Percentiles rank a stretch among this genome's conserved stretches.
These are phyloP conservation scores for Meganola albula DNA, from an alignment of 2,888 invertebrate species.

Conservation along the genomic window DNA sequence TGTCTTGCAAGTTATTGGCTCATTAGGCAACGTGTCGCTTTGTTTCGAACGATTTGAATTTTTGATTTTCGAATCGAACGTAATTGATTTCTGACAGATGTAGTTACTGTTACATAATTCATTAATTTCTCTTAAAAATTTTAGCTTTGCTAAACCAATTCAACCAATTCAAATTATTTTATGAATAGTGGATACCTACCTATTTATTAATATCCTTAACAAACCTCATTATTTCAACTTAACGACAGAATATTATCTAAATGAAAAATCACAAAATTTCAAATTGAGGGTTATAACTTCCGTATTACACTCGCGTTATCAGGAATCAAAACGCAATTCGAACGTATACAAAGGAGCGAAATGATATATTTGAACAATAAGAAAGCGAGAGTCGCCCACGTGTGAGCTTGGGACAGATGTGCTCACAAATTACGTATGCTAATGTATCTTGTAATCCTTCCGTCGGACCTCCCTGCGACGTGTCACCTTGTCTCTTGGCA, in stretches of 20 bases:
- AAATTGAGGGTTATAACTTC: slow-evolving; percentile 45
- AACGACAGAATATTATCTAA: slow-evolving; percentile 40
- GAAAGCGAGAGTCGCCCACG: slow-evolving; percentile 61
- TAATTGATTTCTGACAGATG: slow-evolving; percentile 59
- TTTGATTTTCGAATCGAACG: slow-evolving; percentile 70
- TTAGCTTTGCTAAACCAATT: too few species aligned
- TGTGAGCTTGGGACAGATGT: slow-evolving; percentile 48
- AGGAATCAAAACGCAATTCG: slow-evolving; percentile 41
- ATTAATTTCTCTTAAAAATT: too few species aligned
- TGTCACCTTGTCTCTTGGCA: slow-evolving; percentile 46
- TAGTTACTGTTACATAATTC: too few species aligned
- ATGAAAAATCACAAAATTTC: slow-evolving; percentile 33
- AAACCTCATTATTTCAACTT: slow-evolving; percentile 37
- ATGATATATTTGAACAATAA: slow-evolving; percentile 61
- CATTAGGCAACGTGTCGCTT: slow-evolving; percentile 70
- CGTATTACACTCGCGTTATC: slow-evolving; percentile 47
- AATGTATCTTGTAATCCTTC: slow-evolving; percentile 70
- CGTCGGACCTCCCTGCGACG: slow-evolving; percentile 62
- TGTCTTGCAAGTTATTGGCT: slow-evolving; percentile 75
- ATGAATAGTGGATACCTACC: too few species aligned
- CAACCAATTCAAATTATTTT: too few species aligned
- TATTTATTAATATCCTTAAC: too few species aligned
- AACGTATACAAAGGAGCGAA: slow-evolving; percentile 45
- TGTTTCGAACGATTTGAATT: slow-evolving; percentile 67
- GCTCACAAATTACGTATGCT: slow-evolving; percentile 72